phyloP scores from a whole-genome alignment of 2,888 invertebrate genomes.

The Lymantria dispar region DNA sequence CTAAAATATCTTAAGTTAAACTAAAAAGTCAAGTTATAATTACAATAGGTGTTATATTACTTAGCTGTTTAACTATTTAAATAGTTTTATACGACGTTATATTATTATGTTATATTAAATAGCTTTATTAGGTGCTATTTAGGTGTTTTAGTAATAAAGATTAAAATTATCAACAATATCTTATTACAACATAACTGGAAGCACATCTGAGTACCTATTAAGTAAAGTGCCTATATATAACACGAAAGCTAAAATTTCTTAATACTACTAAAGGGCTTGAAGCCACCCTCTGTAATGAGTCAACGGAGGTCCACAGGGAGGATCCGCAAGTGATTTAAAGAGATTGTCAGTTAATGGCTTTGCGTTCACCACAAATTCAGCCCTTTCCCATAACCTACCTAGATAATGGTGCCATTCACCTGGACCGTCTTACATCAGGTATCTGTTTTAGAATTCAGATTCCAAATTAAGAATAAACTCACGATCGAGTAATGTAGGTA shows the following conservation, averaged over 20 bases:
- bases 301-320: conserved; percentile 53
- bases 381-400: conserved; percentile 57
- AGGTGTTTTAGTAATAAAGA: no score
- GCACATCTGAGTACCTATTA: conserved; percentile 6
- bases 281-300: conserved; percentile 69
- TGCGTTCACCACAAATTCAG: conserved; percentile 67
- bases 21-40: no score
- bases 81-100: no score
- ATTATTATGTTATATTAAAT: no score
- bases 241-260: conserved; percentile 60
- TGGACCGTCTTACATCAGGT: conserved; percentile 24
- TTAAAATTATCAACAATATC: no score
- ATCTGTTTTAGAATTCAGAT: conserved; percentile 9
- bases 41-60: no score
- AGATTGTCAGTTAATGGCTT: conserved; percentile 76
- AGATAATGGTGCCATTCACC: conserved; percentile 46
- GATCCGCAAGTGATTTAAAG: conserved; percentile 77
- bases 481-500: no score
- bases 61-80: no score
- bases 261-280: conserved; percentile 50
- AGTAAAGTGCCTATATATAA: conserved; percentile 8
- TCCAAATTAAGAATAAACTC: no score
- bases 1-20: no score
- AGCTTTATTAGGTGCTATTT: no score
- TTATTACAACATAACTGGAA: no score